These are phyloP conservation scores for Periophthalmodon schlosseri DNA, from an alignment of 2,113 vertebrate genomes.

Conservation along the genomic window DNA sequence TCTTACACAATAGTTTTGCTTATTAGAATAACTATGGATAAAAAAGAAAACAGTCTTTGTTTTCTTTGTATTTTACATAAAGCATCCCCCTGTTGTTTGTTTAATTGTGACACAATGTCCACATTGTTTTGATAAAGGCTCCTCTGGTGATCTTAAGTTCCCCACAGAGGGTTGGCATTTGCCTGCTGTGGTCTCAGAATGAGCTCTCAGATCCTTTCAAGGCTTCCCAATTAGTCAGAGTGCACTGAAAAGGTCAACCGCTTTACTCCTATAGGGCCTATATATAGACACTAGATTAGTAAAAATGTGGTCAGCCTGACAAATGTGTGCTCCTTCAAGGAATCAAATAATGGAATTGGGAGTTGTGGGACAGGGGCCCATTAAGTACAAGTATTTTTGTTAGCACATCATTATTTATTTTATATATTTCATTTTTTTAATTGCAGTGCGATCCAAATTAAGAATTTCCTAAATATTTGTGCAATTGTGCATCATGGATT, in stretches of 20 bases:
- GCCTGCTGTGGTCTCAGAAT: constrained; percentile 12
- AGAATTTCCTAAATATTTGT: too few relatives aligned
- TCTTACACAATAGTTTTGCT: too few relatives aligned
- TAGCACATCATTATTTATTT: neutral
- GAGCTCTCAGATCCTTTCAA: constrained; percentile 10
- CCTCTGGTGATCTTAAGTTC: constrained; percentile 11
- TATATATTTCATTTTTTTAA: too few relatives aligned
- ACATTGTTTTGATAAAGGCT: constrained; percentile 1
- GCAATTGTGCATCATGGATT: too few relatives aligned
- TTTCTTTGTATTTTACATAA: neutral
- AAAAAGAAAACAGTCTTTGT: neutral
- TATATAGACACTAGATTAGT: constrained; percentile 6
- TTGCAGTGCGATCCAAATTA: too few relatives aligned
- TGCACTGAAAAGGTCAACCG: constrained; percentile 19
- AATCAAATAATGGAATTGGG: neutral
- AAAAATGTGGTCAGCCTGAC: constrained; percentile 4
- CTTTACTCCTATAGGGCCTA: constrained; percentile 3
- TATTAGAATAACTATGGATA: too few relatives aligned
- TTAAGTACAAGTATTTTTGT: neutral
- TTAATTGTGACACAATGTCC: neutral
- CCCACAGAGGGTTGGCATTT: constrained; percentile 21
- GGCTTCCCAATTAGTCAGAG: constrained; percentile 7
- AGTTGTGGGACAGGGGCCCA: neutral
- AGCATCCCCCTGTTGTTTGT: neutral
- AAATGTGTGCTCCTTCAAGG: neutral